Evolutionary conservation across 2,888 invertebrate genomes (phyloP).

Genomic region (Apocheima hispidaria): DNA sequence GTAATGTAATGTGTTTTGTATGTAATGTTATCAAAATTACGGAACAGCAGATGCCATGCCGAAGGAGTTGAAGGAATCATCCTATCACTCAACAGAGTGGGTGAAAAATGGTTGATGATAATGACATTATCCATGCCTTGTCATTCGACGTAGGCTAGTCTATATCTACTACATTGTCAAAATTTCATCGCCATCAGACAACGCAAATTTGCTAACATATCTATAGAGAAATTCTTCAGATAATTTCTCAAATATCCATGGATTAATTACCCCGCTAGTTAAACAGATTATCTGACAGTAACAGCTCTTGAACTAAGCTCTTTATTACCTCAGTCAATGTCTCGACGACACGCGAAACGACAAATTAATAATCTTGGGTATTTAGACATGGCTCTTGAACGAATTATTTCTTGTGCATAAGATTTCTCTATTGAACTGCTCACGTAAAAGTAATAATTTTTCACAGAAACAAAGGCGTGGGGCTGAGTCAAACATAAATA

Average conservation of each 20-base stretch:
- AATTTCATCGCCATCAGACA: no score
- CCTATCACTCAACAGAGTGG: no score
- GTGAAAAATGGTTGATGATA: not conserved
- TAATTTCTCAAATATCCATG: slow-evolving; percentile 55
- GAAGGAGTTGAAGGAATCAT: no score
- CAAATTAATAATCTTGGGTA: slow-evolving; percentile 20
- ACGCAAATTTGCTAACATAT: not conserved
- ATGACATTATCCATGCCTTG: not conserved
- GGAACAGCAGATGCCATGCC: no score
- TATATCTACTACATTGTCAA: no score
- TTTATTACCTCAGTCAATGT: slow-evolving; percentile 62
- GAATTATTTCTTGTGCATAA: slow-evolving; percentile 8
- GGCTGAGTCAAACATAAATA: not conserved
- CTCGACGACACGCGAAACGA: slow-evolving; percentile 32
- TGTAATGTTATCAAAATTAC: no score
- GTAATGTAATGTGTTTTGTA: no score
- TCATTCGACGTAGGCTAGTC: not conserved
- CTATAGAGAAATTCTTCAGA: slow-evolving; percentile 49
- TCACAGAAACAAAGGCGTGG: slow-evolving; percentile 4
- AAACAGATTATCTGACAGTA: slow-evolving; percentile 62
- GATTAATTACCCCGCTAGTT: slow-evolving; percentile 64
- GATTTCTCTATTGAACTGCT: slow-evolving; percentile 11
- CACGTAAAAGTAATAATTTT: slow-evolving; percentile 12
- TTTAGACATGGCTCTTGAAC: slow-evolving; percentile 10
- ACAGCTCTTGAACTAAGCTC: slow-evolving; percentile 58